Evolutionary conservation across 2,888 invertebrate genomes (phyloP), one percentile per base, ranked within the genome.

Genomic region (Subacronicta megacephala): DNA sequence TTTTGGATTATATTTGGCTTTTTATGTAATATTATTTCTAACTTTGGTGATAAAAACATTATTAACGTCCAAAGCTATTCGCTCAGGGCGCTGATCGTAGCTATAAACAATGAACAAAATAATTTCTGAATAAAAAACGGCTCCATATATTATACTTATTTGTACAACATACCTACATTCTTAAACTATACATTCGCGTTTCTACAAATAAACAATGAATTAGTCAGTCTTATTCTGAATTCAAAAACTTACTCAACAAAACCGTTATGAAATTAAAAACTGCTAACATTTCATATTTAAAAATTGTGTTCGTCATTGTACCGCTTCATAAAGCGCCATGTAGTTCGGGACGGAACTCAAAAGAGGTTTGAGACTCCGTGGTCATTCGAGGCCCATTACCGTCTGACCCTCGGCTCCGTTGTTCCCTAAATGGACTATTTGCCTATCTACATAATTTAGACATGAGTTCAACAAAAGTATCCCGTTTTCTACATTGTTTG

Each of bases 361-460:
- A 73, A 60, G 57, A 66, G 56, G 47, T 45, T 45, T 46, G 58
- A n/a, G 31, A 31, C 31, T 45, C 46, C 51, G 58, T 49, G 51
- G 56, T 51, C 62, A 61, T 71, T 71, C 37, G 26, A 47, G 63
- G 23, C 16, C 53, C 43, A 62, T 74, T 66, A 75, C 58, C 60
- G 57, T 50, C 62, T 66, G 68, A 75, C 75, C 75, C 64, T 51
- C 43, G 43, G 36, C 44, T 54, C 45, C 55, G 53, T 64, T 55
- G 40, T 52, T 26, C 36, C 26, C 46, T 20, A 65, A 76, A 75
- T 54, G 59, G 65, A 47, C 62, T 58, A 52, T 67, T 62, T 46
- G 40, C 44, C 44, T 68, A 62, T 60, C 65, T 75, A 57, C 67
- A 75, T 74, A 77, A 77, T 74, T 67, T 55, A 75, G 62, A 64